Evolutionary conservation across 2,888 invertebrate species (phyloP), one percentile per base, ranked within the genome.

Genomic region (Drosophila buzzatii): DNA sequence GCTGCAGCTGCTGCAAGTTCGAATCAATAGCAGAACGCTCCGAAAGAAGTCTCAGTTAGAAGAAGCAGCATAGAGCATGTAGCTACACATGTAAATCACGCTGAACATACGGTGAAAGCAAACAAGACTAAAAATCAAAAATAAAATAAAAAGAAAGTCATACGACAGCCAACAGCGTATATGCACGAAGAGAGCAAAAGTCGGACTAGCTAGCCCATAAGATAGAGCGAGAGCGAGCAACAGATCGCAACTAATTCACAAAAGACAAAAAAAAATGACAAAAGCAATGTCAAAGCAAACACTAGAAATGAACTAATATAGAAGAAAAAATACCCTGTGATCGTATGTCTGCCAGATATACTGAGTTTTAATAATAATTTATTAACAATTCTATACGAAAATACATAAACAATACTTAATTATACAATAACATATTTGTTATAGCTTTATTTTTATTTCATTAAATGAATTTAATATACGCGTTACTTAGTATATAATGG

Each of bases 91-190:
- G 63, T 76, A 63, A 63, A 76, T 66, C 70, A 62, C 8, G 44
- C n/a, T 59, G 37, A 45, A 18, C 10, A 18, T 58, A 52, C 31
- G 72, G 78, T 79, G 78, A 79, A 80, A 79, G 81, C 78, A 79
- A 75, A 55, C 42, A 64, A 41, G 44, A 45, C 41, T 45, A 66
- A 68, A 67, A 66, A 58, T 12, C 51, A 70, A 51, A 58, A 62
- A n/a, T n/a, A n/a, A 60, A 55, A 42, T 3, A 60, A 61, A 79
- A 62, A 72, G 80, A 80, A 76, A 78, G 81, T 65, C 71, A 57
- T 53, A 69, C 44, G 55, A 39, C 56, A 44, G 61, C 31, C 56
- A 49, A 55, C 44, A 52, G n/a, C 64, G 58, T 64, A 64, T 51
- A 55, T 41, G 61, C 1, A 16, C 39, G 41, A 45, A 59, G 47